Base-by-base conservation (phyloP, 1,140 invertebrate genomes). In the Calliphora vicina region DNA sequence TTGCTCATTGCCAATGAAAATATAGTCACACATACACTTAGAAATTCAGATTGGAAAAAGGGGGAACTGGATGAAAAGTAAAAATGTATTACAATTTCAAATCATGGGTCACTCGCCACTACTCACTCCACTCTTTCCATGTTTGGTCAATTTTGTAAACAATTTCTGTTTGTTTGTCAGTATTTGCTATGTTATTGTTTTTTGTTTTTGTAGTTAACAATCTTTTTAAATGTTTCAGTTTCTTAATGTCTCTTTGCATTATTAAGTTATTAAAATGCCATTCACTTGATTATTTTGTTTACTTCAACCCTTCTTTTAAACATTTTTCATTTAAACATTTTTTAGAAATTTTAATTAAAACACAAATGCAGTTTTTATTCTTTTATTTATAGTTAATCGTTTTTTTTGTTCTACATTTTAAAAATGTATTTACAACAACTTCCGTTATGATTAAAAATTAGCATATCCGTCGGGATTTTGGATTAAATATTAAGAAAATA, bases 191-290 rank as follows among this genome's bases (percentile, higher is more conserved):
- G 27, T 35, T 76, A 29, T 29, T 29, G 27, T 76, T 35, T 27
- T n/a, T 35, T 35, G 73, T 29, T 76, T 25, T 43, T 13, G 13
- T 25, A 43, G 12, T 78, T 42, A 43, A 42, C 74, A 78, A 23
- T 42, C n/a, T 42, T 42, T 76, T 35, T 76, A 35, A 35, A 35
- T 29, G 74, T 43, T 78, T 23, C 9, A 20, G 42, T 78, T 78
- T 50, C 45, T 78, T 45, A 20, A 43, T 78, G 27, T 74, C 27
- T 43, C 35, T 78, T 78, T 25, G 74, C 35, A 78, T 78, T 78
- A 78, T 78, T 78, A 78, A 78, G 74, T 78, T 45, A 78, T 78
- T 78, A 23, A 43, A 78, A 78, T 78, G 74, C 42, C 35, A 78
- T 78, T 78, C 35, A 42, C 35, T 78, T 78, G 35, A 78, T 78